Percentiles rank a stretch among this genome's conserved stretches.
Evolutionary conservation across 2,888 invertebrate genomes (phyloP).

Genomic region (Vanessa cardui): DNA sequence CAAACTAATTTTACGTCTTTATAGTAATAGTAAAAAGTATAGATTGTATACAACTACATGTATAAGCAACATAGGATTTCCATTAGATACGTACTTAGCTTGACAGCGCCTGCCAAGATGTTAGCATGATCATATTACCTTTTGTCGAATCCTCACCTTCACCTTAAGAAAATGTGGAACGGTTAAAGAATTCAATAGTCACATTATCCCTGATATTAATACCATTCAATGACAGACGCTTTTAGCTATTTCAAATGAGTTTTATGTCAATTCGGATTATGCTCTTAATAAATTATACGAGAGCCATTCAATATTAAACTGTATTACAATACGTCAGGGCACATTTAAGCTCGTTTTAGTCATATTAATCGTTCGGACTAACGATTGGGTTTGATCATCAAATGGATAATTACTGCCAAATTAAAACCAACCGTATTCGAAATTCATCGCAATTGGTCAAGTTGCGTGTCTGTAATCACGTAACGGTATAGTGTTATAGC

Average conservation of each 20-base stretch:
- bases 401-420: slow-evolving; percentile 54
- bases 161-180: slow-evolving; percentile 32
- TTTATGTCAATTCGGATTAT: slow-evolving; percentile 10
- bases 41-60: background rate
- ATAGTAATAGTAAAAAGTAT: slow-evolving; percentile 8
- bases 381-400: slow-evolving; percentile 44
- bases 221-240: slow-evolving; percentile 2
- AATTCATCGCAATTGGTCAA: slow-evolving; percentile 53
- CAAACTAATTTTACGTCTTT: too few species aligned
- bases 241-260: slow-evolving; percentile 9
- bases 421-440: slow-evolving; percentile 56
- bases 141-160: slow-evolving; percentile 49
- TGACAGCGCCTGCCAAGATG: slow-evolving; percentile 63
- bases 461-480: slow-evolving; percentile 48
- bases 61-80: slow-evolving; percentile 67
- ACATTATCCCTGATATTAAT: background rate
- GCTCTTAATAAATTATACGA: slow-evolving; percentile 1
- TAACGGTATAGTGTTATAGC: slow-evolving; percentile 45
- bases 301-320: slow-evolving; percentile 8
- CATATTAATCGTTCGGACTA: slow-evolving; percentile 21
- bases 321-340: slow-evolving; percentile 6
- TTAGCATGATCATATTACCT: slow-evolving; percentile 72
- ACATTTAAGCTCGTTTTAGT: slow-evolving; percentile 9
- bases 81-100: slow-evolving; percentile 71
- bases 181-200: background rate